Evolutionary conservation across 2,888 invertebrate genomes (phyloP).

Genomic region (Camptogramma bilineatum): DNA sequence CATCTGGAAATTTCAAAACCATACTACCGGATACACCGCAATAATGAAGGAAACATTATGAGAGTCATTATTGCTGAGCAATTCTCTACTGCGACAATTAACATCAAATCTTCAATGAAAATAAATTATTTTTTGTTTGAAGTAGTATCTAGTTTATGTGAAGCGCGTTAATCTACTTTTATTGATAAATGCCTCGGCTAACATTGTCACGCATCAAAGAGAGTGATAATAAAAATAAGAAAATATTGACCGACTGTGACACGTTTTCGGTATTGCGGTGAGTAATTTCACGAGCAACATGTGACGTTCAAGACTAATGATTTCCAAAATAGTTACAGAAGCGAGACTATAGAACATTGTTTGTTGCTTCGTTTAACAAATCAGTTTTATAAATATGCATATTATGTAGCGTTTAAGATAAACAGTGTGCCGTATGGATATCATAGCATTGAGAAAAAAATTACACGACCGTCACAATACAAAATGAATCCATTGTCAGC

Average conservation of each 20-base stretch:
- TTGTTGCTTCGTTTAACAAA: slow-evolving; percentile 56
- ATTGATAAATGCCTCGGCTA: slow-evolving; percentile 65
- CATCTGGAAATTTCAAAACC: slow-evolving; percentile 23
- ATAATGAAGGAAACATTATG: slow-evolving; percentile 33
- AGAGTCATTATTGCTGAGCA: slow-evolving; percentile 54
- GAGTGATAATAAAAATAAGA: slow-evolving; percentile 73
- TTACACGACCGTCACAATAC: slow-evolving; percentile 36
- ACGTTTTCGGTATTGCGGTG: slow-evolving; percentile 69
- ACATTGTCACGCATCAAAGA: slow-evolving; percentile 77
- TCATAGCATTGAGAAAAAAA: slow-evolving; percentile 38
- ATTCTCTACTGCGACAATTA: slow-evolving; percentile 59
- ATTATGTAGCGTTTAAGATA: slow-evolving; percentile 25
- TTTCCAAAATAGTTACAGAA: slow-evolving; percentile 69
- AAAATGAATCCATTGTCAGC: slow-evolving; percentile 50
- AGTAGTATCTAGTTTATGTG: slow-evolving; percentile 59
- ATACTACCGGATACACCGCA: slow-evolving; percentile 38
- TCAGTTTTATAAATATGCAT: slow-evolving; percentile 54
- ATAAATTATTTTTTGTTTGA: slow-evolving; percentile 73
- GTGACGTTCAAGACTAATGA: slow-evolving; percentile 66
- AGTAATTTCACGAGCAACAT: slow-evolving; percentile 67
- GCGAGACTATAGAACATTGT: slow-evolving; percentile 58
- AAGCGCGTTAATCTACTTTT: slow-evolving; percentile 66
- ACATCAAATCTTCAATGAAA: slow-evolving; percentile 62
- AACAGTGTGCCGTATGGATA: slow-evolving; percentile 19
- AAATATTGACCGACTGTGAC: slow-evolving; percentile 74